A percentile compares a stretch with the other conserved stretches of the same genome.
phyloP scores from a whole-genome alignment of 1,140 invertebrate genomes.

The Meloidogyne chitwoodi region DNA sequence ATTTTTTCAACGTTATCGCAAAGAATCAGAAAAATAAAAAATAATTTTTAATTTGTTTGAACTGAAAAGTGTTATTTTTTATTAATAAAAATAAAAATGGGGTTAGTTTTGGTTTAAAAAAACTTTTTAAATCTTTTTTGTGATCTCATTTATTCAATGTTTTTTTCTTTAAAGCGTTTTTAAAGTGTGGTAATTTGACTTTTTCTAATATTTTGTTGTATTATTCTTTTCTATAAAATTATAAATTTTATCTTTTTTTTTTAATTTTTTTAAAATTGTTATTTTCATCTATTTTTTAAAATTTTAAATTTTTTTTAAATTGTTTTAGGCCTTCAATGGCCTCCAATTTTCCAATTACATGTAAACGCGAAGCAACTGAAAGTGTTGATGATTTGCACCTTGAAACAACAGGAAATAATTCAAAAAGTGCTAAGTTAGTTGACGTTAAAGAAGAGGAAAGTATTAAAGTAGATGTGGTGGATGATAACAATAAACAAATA shows the following conservation, averaged over 20 bases:
- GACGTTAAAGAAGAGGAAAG: neutral
- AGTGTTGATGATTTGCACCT: neutral
- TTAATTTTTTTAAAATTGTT: neutral
- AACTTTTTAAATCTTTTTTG: too few species aligned
- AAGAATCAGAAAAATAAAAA: neutral
- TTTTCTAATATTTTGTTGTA: too few species aligned
- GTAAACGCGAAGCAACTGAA: neutral
- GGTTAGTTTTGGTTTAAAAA: too few species aligned
- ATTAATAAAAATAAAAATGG: too few species aligned
- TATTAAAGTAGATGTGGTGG: too few species aligned
- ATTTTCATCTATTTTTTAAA: neutral
- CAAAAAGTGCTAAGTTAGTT: neutral
- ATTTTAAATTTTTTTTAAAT: neutral
- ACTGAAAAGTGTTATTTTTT: too few species aligned
- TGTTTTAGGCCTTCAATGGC: neutral
- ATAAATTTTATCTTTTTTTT: neutral
- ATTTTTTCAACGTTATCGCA: neutral
- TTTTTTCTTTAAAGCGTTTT: too few species aligned
- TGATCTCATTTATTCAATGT: too few species aligned
- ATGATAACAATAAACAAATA: neutral
- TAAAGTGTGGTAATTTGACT: too few species aligned
- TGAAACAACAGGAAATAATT: neutral
- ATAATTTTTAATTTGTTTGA: too few species aligned
- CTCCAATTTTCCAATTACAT: neutral
- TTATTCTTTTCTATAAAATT: too few species aligned